Conservation (phyloP, 2,888 invertebrate species). For the Drosophila setosimentum region DNA sequence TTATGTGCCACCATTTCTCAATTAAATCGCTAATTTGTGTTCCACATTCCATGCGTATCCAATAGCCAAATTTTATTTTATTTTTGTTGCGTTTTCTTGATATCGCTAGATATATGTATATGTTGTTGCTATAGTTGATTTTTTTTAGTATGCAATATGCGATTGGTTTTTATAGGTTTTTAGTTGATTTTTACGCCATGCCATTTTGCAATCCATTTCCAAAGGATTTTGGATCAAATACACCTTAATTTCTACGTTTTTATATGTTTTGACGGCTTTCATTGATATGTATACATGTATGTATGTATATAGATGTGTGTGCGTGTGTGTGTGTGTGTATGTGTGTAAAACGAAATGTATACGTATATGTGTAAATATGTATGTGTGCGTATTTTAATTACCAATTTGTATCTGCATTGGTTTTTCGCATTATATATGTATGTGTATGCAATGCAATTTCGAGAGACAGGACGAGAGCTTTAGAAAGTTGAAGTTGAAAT, state of each 20-base stretch:
- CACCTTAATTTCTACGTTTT: conserved; percentile 50
- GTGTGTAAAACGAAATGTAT: conserved; percentile 15
- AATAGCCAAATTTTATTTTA: conserved; percentile 49
- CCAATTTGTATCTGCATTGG: conserved; percentile 63
- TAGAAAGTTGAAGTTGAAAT: conserved; percentile 28
- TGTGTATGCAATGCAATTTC: conserved; percentile 33
- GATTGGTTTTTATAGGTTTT: conserved; percentile 40
- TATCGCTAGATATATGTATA: conserved; percentile 2
- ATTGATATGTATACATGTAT: conserved; percentile 32
- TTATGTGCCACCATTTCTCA: conserved; percentile 53
- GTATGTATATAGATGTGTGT: conserved; percentile 12
- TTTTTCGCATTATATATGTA: conserved; percentile 25
- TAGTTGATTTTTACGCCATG: conserved; percentile 62
- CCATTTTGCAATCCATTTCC: conserved; percentile 54
- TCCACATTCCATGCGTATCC: conserved; percentile 76
- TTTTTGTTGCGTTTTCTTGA: conserved; percentile 33
- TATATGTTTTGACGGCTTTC: conserved; percentile 39
- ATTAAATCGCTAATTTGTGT: conserved; percentile 44
- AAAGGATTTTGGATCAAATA: conserved; percentile 26
- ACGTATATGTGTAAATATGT: conserved; percentile 32
- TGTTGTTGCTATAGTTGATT: conserved; percentile 38
- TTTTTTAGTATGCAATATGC: conserved; percentile 69
- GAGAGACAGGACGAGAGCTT: conserved; percentile 41
- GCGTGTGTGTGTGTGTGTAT: conserved; percentile 11
- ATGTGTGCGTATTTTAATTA: conserved; percentile 44